These are phyloP conservation scores for Pristionchus mayeri DNA, from an alignment of 2,888 invertebrate genomes.

Conservation along the genomic window DNA sequence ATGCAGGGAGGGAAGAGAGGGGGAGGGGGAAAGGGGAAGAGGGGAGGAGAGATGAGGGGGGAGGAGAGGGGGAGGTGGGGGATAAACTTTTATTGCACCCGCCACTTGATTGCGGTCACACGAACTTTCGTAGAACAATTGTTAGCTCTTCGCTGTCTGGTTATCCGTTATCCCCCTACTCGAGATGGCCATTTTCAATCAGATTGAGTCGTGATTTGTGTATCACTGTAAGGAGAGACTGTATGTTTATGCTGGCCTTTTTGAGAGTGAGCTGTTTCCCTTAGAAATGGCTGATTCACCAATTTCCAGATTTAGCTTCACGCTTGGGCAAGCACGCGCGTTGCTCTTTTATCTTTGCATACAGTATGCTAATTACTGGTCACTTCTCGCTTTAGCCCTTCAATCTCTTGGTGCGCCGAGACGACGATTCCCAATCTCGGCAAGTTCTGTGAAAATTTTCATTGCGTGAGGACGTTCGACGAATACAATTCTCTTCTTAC, in stretches of 20 bases:
- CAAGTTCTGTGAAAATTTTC: not conserved
- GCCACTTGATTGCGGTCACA: constrained; percentile 18
- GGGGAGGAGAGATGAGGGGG: too few relatives aligned
- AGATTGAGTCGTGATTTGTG: too few relatives aligned
- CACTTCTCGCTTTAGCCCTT: not conserved
- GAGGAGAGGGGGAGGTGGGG: not conserved
- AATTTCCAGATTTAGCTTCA: not conserved
- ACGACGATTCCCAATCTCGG: not conserved
- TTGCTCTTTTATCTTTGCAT: constrained; percentile 22
- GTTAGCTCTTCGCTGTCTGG: not conserved
- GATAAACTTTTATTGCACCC: constrained; percentile 35
- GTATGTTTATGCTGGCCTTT: too few relatives aligned
- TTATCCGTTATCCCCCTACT: too few relatives aligned
- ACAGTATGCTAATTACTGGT: constrained; percentile 16
- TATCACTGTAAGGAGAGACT: too few relatives aligned
- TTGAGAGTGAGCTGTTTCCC: too few relatives aligned
- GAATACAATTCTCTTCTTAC: too few relatives aligned
- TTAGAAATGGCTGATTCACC: too few relatives aligned
- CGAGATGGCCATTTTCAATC: too few relatives aligned
- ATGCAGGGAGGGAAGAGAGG: not conserved
- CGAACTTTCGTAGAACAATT: not conserved
- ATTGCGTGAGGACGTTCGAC: constrained; percentile 2
- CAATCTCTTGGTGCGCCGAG: not conserved
- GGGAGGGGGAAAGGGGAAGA: not conserved
- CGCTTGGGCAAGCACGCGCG: not conserved